Percentiles rank a stretch among this genome's conserved stretches.
Conservation (phyloP, 2,797 vertebrate genomes). For the Avahi laniger region DNA sequence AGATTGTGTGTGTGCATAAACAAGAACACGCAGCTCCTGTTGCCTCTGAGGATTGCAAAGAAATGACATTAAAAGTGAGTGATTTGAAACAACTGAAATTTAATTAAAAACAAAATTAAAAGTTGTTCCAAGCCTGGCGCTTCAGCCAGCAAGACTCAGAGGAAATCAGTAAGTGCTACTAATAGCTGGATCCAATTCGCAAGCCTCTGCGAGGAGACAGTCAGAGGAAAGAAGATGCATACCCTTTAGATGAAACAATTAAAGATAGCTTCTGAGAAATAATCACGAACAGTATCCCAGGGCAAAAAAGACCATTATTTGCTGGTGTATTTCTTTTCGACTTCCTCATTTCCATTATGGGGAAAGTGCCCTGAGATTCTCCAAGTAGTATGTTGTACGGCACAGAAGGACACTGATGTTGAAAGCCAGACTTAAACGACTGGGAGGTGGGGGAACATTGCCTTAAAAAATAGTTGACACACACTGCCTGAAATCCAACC, state of each 20-base stretch:
- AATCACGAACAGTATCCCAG: background rate
- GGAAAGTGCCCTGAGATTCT: conserved; percentile 45
- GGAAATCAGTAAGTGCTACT: conserved; percentile 82
- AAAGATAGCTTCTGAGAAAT: conserved; percentile 77
- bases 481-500: background rate
- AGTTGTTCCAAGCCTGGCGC: conserved; percentile 74
- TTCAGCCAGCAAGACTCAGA: conserved; percentile 76
- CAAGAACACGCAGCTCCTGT: conserved; percentile 18
- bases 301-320: conserved; percentile 55
- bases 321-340: conserved; percentile 46
- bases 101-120: conserved; percentile 86
- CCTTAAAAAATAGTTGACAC: background rate
- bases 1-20: background rate
- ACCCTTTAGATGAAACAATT: conserved; percentile 82
- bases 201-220: conserved; percentile 54
- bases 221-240: conserved; percentile 66
- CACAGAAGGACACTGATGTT: background rate
- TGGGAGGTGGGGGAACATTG: background rate
- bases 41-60: conserved; percentile 70
- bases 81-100: conserved; percentile 82
- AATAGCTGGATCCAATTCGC: conserved; percentile 82
- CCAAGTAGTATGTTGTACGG: background rate
- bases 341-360: conserved; percentile 50
- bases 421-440: background rate
- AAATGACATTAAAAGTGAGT: conserved; percentile 81